A percentile compares a stretch with the other conserved stretches of the same genome.
phyloP scores from a whole-genome alignment of 2,797 vertebrate genomes.

The Poeciliopsis gracilis region DNA sequence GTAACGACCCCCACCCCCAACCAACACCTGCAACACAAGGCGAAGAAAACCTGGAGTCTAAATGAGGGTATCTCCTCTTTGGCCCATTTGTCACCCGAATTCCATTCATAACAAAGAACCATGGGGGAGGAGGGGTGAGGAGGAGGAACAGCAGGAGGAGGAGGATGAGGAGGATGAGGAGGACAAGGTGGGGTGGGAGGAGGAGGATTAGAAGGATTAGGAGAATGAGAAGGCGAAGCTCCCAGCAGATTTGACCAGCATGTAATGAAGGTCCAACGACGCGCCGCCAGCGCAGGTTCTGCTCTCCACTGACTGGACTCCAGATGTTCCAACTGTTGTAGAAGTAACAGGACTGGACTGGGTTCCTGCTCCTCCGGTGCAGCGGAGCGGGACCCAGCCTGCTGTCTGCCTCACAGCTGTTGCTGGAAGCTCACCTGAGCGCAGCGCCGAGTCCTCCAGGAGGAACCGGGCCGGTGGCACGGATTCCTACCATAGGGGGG shows the following conservation, averaged over 20 bases:
- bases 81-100: neutral
- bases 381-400: neutral
- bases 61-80: neutral
- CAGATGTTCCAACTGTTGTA: neutral
- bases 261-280: neutral
- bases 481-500: too few relatives aligned
- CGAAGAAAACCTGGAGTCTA: neutral
- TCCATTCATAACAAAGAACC: neutral
- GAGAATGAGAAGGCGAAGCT: neutral
- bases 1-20: neutral
- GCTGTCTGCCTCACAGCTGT: neutral
- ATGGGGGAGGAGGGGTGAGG: neutral
- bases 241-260: neutral
- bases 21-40: neutral
- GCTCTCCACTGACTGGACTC: neutral
- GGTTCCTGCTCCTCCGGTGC: neutral
- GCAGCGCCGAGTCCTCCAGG: neutral
- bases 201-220: neutral
- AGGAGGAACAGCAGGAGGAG: neutral
- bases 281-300: neutral
- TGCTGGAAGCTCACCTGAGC: conserved; percentile 7
- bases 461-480: neutral
- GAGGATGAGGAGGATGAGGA: neutral
- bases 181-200: neutral
- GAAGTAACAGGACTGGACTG: neutral